These are phyloP conservation scores for Mionectes macconnelli DNA, from an alignment of 2,113 vertebrate genomes.

Conservation along the genomic window DNA sequence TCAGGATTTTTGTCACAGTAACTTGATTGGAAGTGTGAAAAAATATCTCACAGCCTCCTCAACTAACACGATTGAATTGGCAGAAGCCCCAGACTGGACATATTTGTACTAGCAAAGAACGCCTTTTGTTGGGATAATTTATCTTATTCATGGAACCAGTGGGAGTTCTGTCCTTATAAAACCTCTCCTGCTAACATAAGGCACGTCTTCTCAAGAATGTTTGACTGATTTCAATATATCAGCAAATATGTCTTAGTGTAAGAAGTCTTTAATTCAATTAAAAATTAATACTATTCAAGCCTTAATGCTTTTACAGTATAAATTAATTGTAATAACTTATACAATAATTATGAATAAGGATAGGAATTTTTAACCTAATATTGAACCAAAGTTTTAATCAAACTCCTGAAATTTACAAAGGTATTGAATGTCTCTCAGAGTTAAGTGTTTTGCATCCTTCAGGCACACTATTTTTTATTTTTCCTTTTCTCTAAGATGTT, in stretches of 20 bases:
- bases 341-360: not conserved
- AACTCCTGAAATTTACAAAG: not conserved
- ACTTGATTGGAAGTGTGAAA: not conserved
- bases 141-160: not conserved
- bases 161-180: conserved; percentile 20
- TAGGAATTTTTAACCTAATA: not conserved
- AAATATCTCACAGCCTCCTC: not conserved
- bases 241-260: not conserved
- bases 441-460: not conserved
- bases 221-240: not conserved
- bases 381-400: not conserved
- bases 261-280: not conserved
- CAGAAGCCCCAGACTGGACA: not conserved
- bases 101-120: not conserved
- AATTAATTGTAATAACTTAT: not conserved
- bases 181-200: not conserved
- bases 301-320: not conserved
- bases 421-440: not conserved
- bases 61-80: not conserved
- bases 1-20: not conserved
- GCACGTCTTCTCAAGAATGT: not conserved
- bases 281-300: not conserved
- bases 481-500: not conserved
- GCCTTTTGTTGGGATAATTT: not conserved
- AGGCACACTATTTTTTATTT: not conserved